These are phyloP conservation scores for Pangasianodon gigas DNA, from an alignment of 2,113 vertebrate genomes.

Conservation along the genomic window DNA sequence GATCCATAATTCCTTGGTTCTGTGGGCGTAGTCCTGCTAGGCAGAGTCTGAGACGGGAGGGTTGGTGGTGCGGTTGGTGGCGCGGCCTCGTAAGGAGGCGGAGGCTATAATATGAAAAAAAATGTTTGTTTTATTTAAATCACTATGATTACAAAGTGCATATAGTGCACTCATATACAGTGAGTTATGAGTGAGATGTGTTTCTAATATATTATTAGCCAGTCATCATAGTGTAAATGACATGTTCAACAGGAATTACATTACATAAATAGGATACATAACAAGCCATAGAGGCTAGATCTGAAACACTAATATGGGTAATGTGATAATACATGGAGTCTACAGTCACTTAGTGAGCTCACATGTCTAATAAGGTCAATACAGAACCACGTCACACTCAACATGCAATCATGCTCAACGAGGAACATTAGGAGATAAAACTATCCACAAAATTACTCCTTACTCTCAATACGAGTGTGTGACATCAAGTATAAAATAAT, in stretches of 20 bases:
- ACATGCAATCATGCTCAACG: too few relatives aligned
- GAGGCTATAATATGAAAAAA: slow-evolving; percentile 64
- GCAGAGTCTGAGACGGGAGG: slow-evolving; percentile 62
- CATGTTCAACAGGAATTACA: not conserved
- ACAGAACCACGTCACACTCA: not conserved
- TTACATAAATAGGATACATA: not conserved
- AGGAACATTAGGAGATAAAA: too few relatives aligned
- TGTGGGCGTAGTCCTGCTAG: slow-evolving; percentile 79
- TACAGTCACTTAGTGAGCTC: not conserved
- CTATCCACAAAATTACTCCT: too few relatives aligned
- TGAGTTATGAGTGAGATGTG: not conserved
- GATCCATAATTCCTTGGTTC: slow-evolving; percentile 92
- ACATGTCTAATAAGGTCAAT: not conserved
- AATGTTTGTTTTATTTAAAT: too few relatives aligned
- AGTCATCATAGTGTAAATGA: not conserved
- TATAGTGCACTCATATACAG: too few relatives aligned
- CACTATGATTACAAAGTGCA: not conserved
- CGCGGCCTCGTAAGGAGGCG: slow-evolving; percentile 76
- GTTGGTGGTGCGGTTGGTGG: slow-evolving; percentile 61
- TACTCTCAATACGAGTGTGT: too few relatives aligned
- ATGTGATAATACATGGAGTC: not conserved
- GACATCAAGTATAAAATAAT: too few relatives aligned
- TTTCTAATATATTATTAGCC: not conserved
- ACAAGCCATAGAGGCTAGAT: not conserved
- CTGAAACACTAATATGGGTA: not conserved